Evolutionary conservation across 2,797 vertebrate species (phyloP), one percentile per base, ranked within the genome.

Genomic region (Pipistrellus pipistrellus): DNA sequence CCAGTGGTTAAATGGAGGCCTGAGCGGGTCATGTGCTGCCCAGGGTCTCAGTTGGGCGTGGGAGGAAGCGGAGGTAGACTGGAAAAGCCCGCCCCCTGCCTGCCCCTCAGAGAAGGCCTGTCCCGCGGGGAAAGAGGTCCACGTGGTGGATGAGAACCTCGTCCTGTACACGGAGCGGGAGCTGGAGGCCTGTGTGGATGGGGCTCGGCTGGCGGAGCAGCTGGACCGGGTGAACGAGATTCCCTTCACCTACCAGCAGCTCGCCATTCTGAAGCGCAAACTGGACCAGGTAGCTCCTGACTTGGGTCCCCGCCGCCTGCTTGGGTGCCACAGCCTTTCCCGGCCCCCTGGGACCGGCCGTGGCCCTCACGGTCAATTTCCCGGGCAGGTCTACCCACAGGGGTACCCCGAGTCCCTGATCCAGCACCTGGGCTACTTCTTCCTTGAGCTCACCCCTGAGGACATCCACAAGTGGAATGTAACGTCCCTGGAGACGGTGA

Each of bases 361-460:
- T 0, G 1, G 21, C 15, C 81, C 51, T 94, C 73, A 93, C 0
- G 0, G 38, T 23, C 25, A 4, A 69, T 21, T 32, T 73, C 51
- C 38, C 11, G 0, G 30, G 13, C 92, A 98, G 98, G 25, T 12
- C 0, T 98, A 97, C 86, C 98, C 98, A 0, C 0, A 69, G 9
- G 98, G 98, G 13, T 98, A 98, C 84, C 98, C 98, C 0, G 96
- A 96, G 8, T 41, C 8, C 0, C 38, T 98, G 17, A 3, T 97
- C n/a, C 6, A 1, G 73, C 32, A 0, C 11, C 88, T 98, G 51
- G 83, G 57, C 0, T 0, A 2, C 59, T 92, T 98, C 20, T 0
- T 91, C 2, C 0, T 1, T 2, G 0, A 83, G 0, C 0, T 98
- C 41, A 93, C n/a, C 13, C 41, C 62, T 0, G 41, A 92, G 20